Evolutionary conservation across 1,140 invertebrate species (phyloP), one percentile per base, ranked within the genome.

Genomic region (Drosophila malerkotliana): DNA sequence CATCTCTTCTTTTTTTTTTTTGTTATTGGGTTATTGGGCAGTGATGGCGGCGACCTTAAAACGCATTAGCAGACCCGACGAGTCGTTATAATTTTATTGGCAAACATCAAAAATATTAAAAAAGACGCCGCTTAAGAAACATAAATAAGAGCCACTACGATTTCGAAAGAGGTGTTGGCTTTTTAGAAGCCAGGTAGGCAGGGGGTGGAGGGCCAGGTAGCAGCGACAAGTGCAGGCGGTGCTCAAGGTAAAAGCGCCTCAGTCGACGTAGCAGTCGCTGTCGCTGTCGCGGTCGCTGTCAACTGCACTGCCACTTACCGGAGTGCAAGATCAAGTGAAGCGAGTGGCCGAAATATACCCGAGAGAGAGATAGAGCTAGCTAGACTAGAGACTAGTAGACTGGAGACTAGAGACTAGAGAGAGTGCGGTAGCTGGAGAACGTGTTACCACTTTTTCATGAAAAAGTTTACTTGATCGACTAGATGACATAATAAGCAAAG

Each of bases 1-100:
- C 60, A 73, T 75, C 28, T 28, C 26, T 52, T 28, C 69, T 87
- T 85, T 85, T 87, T 79, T 85, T 21, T 28, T 32, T 53, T 34
- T 77, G 81, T 85, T 85, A 85, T 82, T 85, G 78, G 82, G 74
- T 18, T 18, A 18, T 18, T 18, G 18, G 18, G 18, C 18, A 18
- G 1, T 18, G 18, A 18, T 1, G 18, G 18, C 18, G 18, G 62
- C 77, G 83, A 87, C 82, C 82, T 87, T 87, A 88, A 88, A 88
- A 87, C 82, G 83, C 82, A 87, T 87, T 87, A 87, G 84, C 83
- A 88, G 67, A 52, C 72, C 57, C 59, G 66, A 68, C 80, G 63
- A 88, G 79, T 79, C 62, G 64, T 88, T 83, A 87, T 88, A 87
- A 87, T 87, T 87, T 87, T 87, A 87, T 87, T 87, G 72, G 83